Evolutionary conservation across 1,140 invertebrate species (phyloP).

Genomic region (Drosophila parvula): DNA sequence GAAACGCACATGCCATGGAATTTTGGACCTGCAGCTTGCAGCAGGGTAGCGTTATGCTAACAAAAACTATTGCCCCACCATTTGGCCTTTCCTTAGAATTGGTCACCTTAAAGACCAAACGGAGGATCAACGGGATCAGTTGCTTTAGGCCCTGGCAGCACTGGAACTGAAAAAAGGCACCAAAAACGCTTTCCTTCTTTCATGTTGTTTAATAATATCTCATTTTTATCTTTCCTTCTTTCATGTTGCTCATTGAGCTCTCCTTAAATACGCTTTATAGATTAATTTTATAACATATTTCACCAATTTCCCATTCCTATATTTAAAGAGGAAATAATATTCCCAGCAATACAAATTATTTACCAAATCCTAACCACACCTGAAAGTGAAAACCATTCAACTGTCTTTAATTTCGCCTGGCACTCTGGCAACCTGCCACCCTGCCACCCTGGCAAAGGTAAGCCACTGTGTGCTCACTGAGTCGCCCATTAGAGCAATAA

Average conservation of each 20-base stretch:
- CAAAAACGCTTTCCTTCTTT: too few relatives aligned
- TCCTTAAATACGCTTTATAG: too few relatives aligned
- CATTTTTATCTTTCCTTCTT: too few relatives aligned
- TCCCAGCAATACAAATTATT: not conserved
- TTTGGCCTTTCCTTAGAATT: not conserved
- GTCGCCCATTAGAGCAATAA: constrained; percentile 29
- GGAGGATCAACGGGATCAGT: not conserved
- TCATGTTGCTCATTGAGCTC: too few relatives aligned
- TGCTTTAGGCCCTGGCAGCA: not conserved
- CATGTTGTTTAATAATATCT: too few relatives aligned
- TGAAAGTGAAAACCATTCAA: not conserved
- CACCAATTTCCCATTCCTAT: not conserved
- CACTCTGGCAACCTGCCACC: not conserved
- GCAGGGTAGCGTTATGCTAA: constrained; percentile 6
- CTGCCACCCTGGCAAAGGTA: not conserved
- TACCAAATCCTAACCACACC: not conserved
- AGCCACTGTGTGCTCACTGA: not conserved
- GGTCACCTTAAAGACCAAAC: constrained; percentile 41
- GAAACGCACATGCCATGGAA: constrained; percentile 39
- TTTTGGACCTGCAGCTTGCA: constrained; percentile 40
- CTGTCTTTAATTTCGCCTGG: not conserved
- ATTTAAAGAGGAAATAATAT: not conserved
- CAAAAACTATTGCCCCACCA: not conserved
- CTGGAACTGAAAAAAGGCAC: too few relatives aligned
- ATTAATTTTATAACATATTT: not conserved